Base-by-base conservation (phyloP, 53 echinoderm and acorn worm genomes). In the Hippasteria phrygiana region DNA sequence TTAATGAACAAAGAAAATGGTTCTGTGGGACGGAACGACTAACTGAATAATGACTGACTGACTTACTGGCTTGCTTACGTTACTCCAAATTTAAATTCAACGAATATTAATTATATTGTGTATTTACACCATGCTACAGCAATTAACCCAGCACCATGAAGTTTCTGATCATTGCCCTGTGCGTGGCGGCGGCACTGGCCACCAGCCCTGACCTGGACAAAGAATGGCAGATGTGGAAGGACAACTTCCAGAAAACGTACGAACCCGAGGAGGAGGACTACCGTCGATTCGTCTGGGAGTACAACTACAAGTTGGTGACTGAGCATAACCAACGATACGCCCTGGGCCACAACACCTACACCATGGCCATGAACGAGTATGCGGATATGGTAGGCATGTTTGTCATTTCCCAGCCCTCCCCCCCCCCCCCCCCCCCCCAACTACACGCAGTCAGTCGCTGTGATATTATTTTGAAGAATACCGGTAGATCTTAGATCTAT, bases 361-460 rank as follows among this genome's bases (percentile, higher is more conserved):
- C 88, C 31, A 70, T 94, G 87, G 91, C 53, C 8, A 91, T 91
- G 80, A 94, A 94, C 86, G 37, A 81, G 51, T 91, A 75, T 16
- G 91, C 83, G 37, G 94, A 94, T 62, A 26, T 94, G 91, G 94
- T 94, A 77, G 83, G 88, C n/a, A n/a, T n/a, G n/a, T n/a, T n/a
- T n/a, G n/a, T n/a, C n/a, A n/a, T n/a, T n/a, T n/a, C n/a, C n/a
- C n/a, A n/a, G n/a, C n/a, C n/a, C n/a, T n/a, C n/a, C n/a, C n/a
- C n/a, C n/a, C n/a, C n/a, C n/a, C n/a, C n/a, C n/a, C n/a, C n/a
- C n/a, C n/a, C n/a, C n/a, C n/a, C n/a, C n/a, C n/a, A n/a, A n/a
- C n/a, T n/a, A n/a, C n/a, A n/a, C n/a, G n/a, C n/a, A n/a, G n/a
- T n/a, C n/a, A n/a, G n/a, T n/a, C n/a, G n/a, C n/a, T n/a, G n/a